Evolutionary conservation across 2,888 invertebrate species (phyloP).

Genomic region (Metellina segmentata): DNA sequence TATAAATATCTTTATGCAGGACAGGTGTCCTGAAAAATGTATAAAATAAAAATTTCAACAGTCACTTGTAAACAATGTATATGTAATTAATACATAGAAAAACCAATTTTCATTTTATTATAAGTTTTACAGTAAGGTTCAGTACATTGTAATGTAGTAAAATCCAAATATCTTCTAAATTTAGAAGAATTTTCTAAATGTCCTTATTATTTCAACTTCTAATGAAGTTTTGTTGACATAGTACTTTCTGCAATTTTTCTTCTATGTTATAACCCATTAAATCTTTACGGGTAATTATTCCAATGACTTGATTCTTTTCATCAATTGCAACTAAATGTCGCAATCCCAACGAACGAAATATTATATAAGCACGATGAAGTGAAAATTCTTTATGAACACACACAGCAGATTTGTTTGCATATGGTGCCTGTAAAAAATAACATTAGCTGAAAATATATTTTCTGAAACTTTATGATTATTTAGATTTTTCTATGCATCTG

Average conservation of each 20-base stretch:
- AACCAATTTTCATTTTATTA: too few relatives aligned
- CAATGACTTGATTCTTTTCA: slow-evolving; percentile 80
- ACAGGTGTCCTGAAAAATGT: too few relatives aligned
- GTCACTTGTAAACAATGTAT: too few relatives aligned
- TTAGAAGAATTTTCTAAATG: background rate
- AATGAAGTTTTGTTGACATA: slow-evolving; percentile 32
- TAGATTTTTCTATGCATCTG: too few relatives aligned
- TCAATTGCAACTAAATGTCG: slow-evolving; percentile 81
- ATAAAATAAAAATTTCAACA: too few relatives aligned
- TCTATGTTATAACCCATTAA: slow-evolving; percentile 82
- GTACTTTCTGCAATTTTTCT: slow-evolving; percentile 79
- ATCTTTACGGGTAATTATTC: slow-evolving; percentile 82
- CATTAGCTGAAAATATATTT: too few relatives aligned
- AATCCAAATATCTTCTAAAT: too few relatives aligned
- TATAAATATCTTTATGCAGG: too few relatives aligned
- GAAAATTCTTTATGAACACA: slow-evolving; percentile 81
- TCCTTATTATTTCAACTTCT: background rate
- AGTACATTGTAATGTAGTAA: too few relatives aligned
- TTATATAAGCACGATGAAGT: slow-evolving; percentile 81
- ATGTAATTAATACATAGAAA: too few relatives aligned
- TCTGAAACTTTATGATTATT: too few relatives aligned
- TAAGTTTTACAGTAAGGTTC: too few relatives aligned
- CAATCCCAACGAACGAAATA: slow-evolving; percentile 82
- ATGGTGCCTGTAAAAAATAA: slow-evolving; percentile 79
- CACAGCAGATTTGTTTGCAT: slow-evolving; percentile 81